Conservation (phyloP, 1,140 invertebrate species). For the Drosophila pseudoananassae region DNA sequence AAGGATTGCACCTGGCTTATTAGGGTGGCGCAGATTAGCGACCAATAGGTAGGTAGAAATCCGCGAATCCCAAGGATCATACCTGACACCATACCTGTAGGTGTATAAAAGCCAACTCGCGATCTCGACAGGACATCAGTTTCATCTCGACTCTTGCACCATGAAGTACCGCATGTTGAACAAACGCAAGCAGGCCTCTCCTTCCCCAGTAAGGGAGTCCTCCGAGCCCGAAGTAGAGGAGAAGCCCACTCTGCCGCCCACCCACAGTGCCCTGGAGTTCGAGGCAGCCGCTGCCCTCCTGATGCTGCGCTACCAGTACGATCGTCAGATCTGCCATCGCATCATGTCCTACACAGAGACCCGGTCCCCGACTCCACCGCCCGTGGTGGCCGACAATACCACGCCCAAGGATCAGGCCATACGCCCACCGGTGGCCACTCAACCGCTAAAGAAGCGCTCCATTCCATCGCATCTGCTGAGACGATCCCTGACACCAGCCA, state of each 20-base stretch:
- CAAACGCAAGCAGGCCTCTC: constrained; percentile 26
- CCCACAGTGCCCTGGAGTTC: constrained; percentile 46
- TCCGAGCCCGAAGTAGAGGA: background rate
- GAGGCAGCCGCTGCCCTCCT: constrained; percentile 64
- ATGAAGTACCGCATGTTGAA: constrained; percentile 47
- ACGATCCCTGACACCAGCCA: constrained; percentile 41
- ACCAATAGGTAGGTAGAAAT: constrained; percentile 54
- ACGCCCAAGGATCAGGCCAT: constrained; percentile 59
- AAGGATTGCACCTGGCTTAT: constrained; percentile 40
- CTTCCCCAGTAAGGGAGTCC: constrained; percentile 16
- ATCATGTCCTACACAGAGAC: constrained; percentile 11
- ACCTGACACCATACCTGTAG: constrained; percentile 1
- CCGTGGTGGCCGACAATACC: constrained; percentile 28
- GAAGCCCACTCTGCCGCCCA: background rate
- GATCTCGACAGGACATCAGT: constrained; percentile 20
- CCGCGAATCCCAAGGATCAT: background rate
- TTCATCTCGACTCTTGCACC: constrained; percentile 4
- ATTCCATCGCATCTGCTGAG: constrained; percentile 56
- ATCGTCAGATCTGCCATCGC: constrained; percentile 20
- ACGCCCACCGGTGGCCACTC: constrained; percentile 7
- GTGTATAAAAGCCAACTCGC: constrained; percentile 17
- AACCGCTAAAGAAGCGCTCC: constrained; percentile 62
- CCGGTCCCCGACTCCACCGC: constrained; percentile 17
- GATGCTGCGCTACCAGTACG: constrained; percentile 66
- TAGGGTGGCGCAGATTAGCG: constrained; percentile 40